Base-by-base conservation (phyloP, 2,888 invertebrate species). In the Apodemia duryi region DNA sequence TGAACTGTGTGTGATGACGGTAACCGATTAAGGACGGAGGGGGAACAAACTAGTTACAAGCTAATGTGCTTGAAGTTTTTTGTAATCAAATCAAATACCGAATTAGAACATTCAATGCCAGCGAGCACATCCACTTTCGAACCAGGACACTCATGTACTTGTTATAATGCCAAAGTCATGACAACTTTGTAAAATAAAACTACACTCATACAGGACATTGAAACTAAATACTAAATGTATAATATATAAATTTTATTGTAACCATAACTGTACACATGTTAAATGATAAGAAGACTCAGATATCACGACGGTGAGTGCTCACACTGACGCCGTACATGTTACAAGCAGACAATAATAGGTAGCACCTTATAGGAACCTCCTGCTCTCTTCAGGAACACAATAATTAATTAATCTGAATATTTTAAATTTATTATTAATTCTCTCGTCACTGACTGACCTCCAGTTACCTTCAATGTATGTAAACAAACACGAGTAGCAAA, bases 221-320 rank as follows among this genome's bases (percentile, higher is more conserved):
- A 57, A 57, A 57, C 57, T 9, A n/a, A 57, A 57, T 35, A 57
- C 6, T 49, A 57, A 57, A n/a, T 57, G n/a, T 57, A 35, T 49
- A 49, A 49, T 49, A 49, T 57, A 32, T 57, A 57, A 32, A 35
- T 35, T 57, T 57, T 57, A 57, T 57, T 57, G 13, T 13, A 57
- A 60, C n/a, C 57, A 60, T 35, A 13, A 32, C 13, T 60, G 6
- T 57, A 60, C 13, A 60, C 57, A 35, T 32, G 35, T 60, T 32
- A 60, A 32, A 60, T 4, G 32, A 60, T 32, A 35, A 29, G 52
- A 52, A 52, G 54, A 54, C 29, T 29, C 21, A 54, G 32, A 60
- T 13, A 60, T 60, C 57, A 60, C 57, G 35, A 60, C 6, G 57
- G 57, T 32, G 7, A 60, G 57, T 60, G 57, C 57, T 13, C 57